A percentile compares a stretch with the other conserved stretches of the same genome.
These are phyloP conservation scores for Glyptemys insculpta DNA, from an alignment of 2,797 vertebrate genomes.

Conservation along the genomic window DNA sequence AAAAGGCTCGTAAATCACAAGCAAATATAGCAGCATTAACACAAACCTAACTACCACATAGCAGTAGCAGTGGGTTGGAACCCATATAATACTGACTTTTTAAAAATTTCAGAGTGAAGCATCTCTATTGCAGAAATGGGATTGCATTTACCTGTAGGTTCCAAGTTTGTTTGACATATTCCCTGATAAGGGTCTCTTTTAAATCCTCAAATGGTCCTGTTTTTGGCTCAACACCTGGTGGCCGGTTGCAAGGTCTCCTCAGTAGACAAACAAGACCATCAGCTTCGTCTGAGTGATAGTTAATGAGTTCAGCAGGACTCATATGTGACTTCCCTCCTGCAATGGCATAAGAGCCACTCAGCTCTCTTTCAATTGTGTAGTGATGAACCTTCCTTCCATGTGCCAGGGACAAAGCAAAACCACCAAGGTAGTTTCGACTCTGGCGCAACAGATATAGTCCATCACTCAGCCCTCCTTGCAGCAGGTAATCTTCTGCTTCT, in stretches of 20 bases:
- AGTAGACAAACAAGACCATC: conserved; percentile 94
- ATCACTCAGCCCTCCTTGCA: conserved; percentile 83
- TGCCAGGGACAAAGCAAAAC: conserved; percentile 92
- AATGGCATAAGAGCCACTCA: conserved; percentile 91
- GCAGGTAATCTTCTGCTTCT: conserved; percentile 91
- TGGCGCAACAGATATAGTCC: conserved; percentile 92
- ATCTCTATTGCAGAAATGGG: neutral
- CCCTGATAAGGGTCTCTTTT: conserved; percentile 94
- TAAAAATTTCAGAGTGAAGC: neutral
- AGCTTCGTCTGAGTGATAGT: conserved; percentile 90
- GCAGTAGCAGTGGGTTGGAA: neutral
- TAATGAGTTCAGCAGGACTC: conserved; percentile 89
- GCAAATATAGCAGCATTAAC: neutral
- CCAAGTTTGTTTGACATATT: conserved; percentile 95
- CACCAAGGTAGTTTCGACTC: conserved; percentile 94
- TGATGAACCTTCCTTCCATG: conserved; percentile 87
- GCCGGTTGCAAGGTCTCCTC: conserved; percentile 90
- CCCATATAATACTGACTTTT: neutral
- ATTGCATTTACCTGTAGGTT: conserved; percentile 88
- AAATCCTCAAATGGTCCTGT: conserved; percentile 95
- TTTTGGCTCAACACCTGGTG: conserved; percentile 91
- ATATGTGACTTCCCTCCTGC: conserved; percentile 90
- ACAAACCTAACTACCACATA: neutral
- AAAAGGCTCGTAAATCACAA: neutral
- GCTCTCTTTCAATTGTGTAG: conserved; percentile 94